Base-by-base conservation (phyloP, 2,113 vertebrate genomes). In the Seriola dumerili region DNA sequence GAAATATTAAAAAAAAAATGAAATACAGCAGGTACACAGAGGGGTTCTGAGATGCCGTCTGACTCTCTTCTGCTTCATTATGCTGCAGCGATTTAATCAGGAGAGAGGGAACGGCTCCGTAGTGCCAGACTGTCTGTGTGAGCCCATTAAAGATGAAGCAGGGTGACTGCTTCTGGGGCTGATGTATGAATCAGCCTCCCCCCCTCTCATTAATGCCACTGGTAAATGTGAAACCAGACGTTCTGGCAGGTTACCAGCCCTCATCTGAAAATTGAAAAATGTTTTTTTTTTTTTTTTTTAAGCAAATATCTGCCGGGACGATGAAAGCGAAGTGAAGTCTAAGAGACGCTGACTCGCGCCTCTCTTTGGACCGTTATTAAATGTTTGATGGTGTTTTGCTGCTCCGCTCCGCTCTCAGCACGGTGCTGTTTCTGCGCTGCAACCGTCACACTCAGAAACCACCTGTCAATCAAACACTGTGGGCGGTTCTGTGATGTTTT, bases 31-130 rank as follows among this genome's bases (percentile, higher is more conserved):
- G 70, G 85, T 75, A 67, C 46, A 76, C 62, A 40, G 73, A 63
- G 67, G 38, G 50, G 23, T 4, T 72, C 55, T 2, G 68, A 65
- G 78, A 42, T 61, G 52, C 48, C 13, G 40, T 48, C 69, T 46
- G 77, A 67, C 48, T 76, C 64, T 50, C 67, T 50, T 70, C 52
- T 59, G 63, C 78, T 85, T 91, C 74, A 81, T 84, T 85, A 78
- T 80, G 82, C 85, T 89, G 85, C 85, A 85, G 86, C 63, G n/a
- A 81, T 85, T 64, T 79, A 74, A 87, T 88, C 76, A 81, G 19
- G 61, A 32, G 54, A 78, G 76, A 72, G 21, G 78, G 58, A 19
- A 13, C 19, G 3, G 80, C 32, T 66, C 66, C 64, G 81, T 68
- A 59, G 79, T 40, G 80, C 54, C 79, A 68, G 85, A 84, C 65